A percentile compares a stretch with the other conserved stretches of the same genome.
Conservation (phyloP, 30 jellyfish, hydroid and myxozoan species). For the Pelagia noctiluca region DNA sequence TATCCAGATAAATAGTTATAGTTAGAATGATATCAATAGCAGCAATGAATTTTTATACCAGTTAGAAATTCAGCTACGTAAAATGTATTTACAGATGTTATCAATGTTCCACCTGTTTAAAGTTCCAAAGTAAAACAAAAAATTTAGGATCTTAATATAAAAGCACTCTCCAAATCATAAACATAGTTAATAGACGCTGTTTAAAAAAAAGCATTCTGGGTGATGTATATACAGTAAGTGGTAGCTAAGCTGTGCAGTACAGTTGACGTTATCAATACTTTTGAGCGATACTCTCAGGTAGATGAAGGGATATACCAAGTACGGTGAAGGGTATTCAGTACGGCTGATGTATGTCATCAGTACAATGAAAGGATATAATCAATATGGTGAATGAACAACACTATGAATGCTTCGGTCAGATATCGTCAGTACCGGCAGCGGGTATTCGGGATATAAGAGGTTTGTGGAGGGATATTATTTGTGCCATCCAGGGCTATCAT, state of each 20-base stretch:
- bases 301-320: not conserved
- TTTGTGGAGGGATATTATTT: not conserved
- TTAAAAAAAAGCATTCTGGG: not conserved
- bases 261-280: not conserved
- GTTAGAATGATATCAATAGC: not conserved
- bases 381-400: not conserved
- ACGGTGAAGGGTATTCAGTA: constrained; percentile 6
- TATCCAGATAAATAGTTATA: not conserved
- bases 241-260: not conserved
- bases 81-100: not conserved
- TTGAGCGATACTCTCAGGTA: not conserved
- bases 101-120: constrained; percentile 3
- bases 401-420: not conserved
- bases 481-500: not conserved
- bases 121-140: not conserved
- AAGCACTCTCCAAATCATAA: not conserved
- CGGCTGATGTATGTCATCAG: not conserved
- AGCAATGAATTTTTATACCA: not conserved
- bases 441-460: not conserved
- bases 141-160: not conserved
- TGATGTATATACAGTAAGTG: not conserved
- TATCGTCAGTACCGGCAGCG: constrained; percentile 2
- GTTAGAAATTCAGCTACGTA: not conserved
- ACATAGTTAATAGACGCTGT: not conserved
- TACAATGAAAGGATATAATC: constrained; percentile 1